These are phyloP conservation scores for Dipodomys stephensi DNA, from an alignment of 2,113 vertebrate species.

Conservation along the genomic window DNA sequence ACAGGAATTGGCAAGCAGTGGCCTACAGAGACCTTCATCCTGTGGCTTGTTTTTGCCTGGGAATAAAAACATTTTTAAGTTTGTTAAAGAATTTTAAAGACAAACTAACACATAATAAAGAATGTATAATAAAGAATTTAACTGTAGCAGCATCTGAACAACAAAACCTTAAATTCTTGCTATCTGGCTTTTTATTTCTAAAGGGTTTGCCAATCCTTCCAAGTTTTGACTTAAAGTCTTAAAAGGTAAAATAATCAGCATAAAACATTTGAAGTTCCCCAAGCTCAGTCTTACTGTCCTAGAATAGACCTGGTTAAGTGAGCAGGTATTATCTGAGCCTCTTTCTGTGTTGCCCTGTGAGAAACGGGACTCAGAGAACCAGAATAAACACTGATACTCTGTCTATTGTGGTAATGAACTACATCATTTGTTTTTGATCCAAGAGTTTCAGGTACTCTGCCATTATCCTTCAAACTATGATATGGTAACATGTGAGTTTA, in stretches of 20 bases:
- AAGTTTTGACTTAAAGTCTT: too few species aligned
- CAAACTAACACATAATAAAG: neutral
- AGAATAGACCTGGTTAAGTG: neutral
- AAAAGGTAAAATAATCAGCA: neutral
- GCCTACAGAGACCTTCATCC: neutral
- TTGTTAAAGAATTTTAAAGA: neutral
- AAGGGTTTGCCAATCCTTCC: neutral
- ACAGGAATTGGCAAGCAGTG: neutral
- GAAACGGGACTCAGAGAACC: neutral
- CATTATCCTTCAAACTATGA: neutral
- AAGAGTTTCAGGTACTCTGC: neutral
- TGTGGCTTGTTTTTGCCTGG: neutral
- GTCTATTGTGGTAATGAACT: neutral
- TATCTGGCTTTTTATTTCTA: neutral
- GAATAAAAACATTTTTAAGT: neutral
- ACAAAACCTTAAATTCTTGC: constrained; percentile 20
- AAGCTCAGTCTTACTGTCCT: neutral
- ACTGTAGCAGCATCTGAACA: neutral
- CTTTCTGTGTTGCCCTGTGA: neutral
- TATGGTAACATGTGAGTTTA: neutral
- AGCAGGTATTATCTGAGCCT: neutral
- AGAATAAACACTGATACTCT: neutral
- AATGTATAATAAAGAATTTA: neutral
- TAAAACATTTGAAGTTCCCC: neutral
- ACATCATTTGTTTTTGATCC: neutral